Conservation (phyloP, 2,113 vertebrate genomes). For the Psammodynastes pulverulentus region DNA sequence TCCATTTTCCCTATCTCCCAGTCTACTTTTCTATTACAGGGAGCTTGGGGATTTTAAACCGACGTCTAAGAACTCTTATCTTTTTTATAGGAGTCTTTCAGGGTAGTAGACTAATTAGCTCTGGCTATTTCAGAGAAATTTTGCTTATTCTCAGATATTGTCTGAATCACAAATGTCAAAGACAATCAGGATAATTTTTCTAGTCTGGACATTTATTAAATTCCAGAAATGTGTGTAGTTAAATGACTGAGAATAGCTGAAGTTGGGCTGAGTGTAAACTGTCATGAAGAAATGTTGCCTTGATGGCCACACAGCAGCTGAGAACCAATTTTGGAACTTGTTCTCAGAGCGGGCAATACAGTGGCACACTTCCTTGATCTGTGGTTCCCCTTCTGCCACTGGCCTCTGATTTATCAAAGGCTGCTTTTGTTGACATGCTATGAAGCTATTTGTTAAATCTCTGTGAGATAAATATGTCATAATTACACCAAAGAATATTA, state of each 20-base stretch:
- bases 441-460: neutral
- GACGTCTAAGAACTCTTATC: neutral
- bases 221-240: neutral
- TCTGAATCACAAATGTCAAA: neutral
- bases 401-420: neutral
- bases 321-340: neutral
- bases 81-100: neutral
- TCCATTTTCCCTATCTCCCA: neutral
- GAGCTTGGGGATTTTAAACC: neutral
- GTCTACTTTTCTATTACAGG: neutral
- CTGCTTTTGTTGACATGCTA: neutral
- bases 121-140: neutral
- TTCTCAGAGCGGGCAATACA: neutral
- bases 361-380: neutral
- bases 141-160: neutral
- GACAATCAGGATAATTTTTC: neutral
- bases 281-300: neutral
- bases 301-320: neutral
- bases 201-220: neutral
- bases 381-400: neutral
- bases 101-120: neutral
- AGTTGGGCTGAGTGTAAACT: neutral
- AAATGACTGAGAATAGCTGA: neutral
- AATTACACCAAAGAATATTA: neutral
- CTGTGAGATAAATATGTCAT: neutral